These are phyloP conservation scores for Paracanthobrama guichenoti DNA, from an alignment of 2,113 vertebrate species.

Conservation along the genomic window DNA sequence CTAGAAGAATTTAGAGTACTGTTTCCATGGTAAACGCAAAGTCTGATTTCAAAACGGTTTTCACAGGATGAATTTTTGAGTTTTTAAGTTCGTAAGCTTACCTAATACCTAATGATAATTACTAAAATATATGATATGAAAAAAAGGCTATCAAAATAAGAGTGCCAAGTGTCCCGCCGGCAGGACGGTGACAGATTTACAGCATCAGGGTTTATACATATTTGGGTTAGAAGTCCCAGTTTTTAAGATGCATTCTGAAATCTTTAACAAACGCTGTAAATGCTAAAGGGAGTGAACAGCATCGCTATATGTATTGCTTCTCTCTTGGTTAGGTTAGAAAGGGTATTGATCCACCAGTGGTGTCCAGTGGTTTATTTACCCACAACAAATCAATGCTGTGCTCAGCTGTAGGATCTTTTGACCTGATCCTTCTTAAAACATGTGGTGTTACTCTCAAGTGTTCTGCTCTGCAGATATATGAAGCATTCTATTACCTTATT, in stretches of 20 bases:
- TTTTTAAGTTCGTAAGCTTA: too few relatives aligned
- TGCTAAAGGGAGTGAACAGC: conserved; percentile 37
- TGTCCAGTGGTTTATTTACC: conserved; percentile 79
- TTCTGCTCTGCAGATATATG: background rate
- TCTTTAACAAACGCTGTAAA: conserved; percentile 28
- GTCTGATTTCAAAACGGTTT: too few relatives aligned
- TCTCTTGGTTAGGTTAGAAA: conserved; percentile 51
- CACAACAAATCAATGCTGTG: conserved; percentile 79
- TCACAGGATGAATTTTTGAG: too few relatives aligned
- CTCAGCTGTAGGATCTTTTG: conserved; percentile 66
- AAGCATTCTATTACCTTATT: background rate
- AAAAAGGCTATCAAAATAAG: too few relatives aligned
- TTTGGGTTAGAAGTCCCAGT: background rate
- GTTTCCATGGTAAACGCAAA: too few relatives aligned
- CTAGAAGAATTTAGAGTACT: too few relatives aligned
- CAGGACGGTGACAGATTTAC: background rate
- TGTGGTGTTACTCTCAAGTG: background rate
- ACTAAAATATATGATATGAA: too few relatives aligned
- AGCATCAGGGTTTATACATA: background rate
- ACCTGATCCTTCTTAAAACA: conserved; percentile 63
- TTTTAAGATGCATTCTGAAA: conserved; percentile 13
- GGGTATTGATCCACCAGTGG: conserved; percentile 73
- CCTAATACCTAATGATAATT: too few relatives aligned
- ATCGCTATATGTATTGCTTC: conserved; percentile 49
- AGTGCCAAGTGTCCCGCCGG: too few relatives aligned